Base-by-base conservation (phyloP, 2,888 invertebrate species). In the Melanargia galathea region DNA sequence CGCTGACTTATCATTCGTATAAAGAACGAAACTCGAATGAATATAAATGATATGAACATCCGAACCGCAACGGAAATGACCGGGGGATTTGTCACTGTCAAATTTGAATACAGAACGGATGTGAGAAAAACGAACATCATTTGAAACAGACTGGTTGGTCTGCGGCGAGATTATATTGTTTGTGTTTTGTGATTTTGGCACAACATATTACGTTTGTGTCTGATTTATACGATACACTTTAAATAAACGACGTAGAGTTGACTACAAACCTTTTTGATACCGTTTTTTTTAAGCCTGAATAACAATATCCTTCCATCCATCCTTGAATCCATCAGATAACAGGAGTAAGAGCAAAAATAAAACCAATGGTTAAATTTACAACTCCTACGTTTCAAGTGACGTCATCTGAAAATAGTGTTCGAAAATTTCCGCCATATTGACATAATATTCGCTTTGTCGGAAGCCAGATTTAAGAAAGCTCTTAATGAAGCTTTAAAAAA, bases 71-170 rank as follows among this genome's bases (percentile, higher is more conserved):
- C 82, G 88, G 89, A 88, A 87, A 87, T 83, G 80, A 79, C 87
- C 86, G 83, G 77, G 76, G 78, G 82, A 90, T 90, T 87, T 89
- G 89, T 89, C 90, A 87, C 73, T 84, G 88, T 90, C 89, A 88
- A 84, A 89, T 90, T 90, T 90, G 87, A 90, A 90, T 90, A 84
- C 85, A 76, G 80, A 82, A 70, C 83, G 84, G 85, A 84, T 83
- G 84, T 66, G 84, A 82, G 87, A 86, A 86, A 87, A 86, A 87
- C 87, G 87, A 86, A 83, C 78, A 79, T 87, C 89, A 89, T 88
- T 85, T 86, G 87, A 87, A 52, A 52, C 52, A 52, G 52, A 84
- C 78, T 74, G 70, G 64, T 68, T 67, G 69, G 64, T 70, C 71
- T 70, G 66, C 59, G 62, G 66, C 63, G 58, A 66, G 63, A 67